Evolutionary conservation across 1,140 invertebrate species (phyloP).

Genomic region (Drosophila ambigua): DNA sequence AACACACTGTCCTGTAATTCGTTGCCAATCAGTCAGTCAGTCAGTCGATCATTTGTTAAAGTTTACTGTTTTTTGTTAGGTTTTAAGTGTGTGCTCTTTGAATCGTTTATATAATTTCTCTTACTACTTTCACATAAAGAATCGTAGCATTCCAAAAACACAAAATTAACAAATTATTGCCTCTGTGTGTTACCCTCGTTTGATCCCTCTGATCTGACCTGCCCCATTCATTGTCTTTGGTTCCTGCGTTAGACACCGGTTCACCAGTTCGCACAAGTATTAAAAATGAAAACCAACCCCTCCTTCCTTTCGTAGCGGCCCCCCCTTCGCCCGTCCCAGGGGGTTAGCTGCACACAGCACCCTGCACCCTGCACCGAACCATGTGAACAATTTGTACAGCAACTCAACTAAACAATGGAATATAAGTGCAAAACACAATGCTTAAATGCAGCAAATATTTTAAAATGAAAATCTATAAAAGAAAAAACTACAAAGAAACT

Average conservation of each 20-base stretch:
- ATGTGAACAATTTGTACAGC: conserved; percentile 78
- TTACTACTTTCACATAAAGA: conserved; percentile 61
- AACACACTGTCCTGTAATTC: conserved; percentile 47
- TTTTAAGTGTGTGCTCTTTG: conserved; percentile 74
- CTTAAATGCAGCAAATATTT: conserved; percentile 68
- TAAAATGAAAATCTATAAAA: conserved; percentile 42
- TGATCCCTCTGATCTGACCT: conserved; percentile 38
- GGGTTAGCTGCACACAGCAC: conserved; percentile 2
- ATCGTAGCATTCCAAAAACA: conserved; percentile 78
- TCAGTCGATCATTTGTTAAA: conserved; percentile 63
- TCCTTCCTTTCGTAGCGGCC: conserved; percentile 16
- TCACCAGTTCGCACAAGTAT: conserved; percentile 78
- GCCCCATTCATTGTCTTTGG: conserved; percentile 20
- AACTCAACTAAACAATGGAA: conserved; percentile 75
- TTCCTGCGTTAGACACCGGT: conserved; percentile 47
- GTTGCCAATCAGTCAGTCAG: conserved; percentile 38
- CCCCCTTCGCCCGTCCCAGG: conserved; percentile 9
- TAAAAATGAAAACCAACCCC: conserved; percentile 40
- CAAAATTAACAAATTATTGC: conserved; percentile 42
- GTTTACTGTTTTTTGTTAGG: conserved; percentile 77
- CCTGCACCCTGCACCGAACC: conserved; percentile 62
- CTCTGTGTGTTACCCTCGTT: conserved; percentile 40
- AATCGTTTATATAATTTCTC: conserved; percentile 69
- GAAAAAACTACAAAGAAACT: conserved; percentile 51
- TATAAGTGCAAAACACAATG: conserved; percentile 74